Conservation (phyloP, 2,797 vertebrate species). For the Paguma larvata region DNA sequence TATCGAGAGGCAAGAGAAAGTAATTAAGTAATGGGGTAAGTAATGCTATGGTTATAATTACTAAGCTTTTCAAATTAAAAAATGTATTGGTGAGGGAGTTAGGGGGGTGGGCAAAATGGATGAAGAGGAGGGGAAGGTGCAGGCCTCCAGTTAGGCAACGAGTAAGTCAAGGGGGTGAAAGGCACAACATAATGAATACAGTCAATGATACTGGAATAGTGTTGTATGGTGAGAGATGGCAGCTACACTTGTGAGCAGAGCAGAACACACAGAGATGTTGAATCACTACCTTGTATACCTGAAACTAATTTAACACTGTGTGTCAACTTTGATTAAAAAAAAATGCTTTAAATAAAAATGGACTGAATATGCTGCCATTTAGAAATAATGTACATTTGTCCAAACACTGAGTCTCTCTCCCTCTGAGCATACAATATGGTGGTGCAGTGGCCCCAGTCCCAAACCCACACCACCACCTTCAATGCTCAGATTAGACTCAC, state of each 20-base stretch:
- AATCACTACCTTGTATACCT: neutral
- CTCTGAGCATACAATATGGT: neutral
- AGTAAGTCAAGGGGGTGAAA: neutral
- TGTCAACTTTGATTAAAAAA: neutral
- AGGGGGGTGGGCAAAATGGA: neutral
- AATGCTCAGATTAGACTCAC: neutral
- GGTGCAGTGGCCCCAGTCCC: neutral
- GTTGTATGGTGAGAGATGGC: neutral
- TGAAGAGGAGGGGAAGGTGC: neutral
- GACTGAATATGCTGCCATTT: neutral
- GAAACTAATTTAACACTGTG: neutral
- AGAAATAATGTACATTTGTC: neutral
- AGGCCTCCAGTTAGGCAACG: neutral
- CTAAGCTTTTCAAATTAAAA: slow-evolving; percentile 49
- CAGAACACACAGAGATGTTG: neutral
- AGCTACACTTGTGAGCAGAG: neutral
- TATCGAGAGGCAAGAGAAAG: neutral
- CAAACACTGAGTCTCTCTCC: neutral
- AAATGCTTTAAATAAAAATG: neutral
- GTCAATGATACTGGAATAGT: neutral
- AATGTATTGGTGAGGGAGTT: neutral
- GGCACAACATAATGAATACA: neutral
- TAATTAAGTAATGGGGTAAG: neutral
- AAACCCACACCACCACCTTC: neutral
- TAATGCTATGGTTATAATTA: slow-evolving; percentile 11